Percentiles rank a stretch among this genome's conserved stretches.
Conservation (phyloP, 2,797 vertebrate species). For the Cossypha heuglini region DNA sequence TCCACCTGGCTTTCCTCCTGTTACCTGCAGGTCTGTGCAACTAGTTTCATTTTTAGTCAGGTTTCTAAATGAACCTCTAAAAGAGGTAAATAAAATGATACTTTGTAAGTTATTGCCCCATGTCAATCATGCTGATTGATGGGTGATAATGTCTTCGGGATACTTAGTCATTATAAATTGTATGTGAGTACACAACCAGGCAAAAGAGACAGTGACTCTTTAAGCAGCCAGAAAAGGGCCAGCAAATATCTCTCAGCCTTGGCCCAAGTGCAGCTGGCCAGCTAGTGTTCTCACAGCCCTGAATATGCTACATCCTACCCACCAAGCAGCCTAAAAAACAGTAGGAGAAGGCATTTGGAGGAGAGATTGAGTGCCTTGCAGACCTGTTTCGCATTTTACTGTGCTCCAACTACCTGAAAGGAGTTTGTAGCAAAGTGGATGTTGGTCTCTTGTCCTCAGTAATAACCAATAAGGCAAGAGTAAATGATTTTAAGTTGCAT, state of each 20-base stretch:
- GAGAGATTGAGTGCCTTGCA: background rate
- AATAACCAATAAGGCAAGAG: background rate
- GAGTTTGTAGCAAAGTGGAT: background rate
- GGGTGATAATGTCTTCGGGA: background rate
- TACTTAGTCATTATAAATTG: background rate
- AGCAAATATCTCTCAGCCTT: background rate
- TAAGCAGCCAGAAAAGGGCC: background rate
- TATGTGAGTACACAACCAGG: background rate
- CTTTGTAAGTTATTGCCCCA: background rate
- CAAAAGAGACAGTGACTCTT: background rate
- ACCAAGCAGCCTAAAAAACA: background rate
- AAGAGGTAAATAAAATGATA: background rate
- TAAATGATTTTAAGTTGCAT: background rate
- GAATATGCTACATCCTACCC: background rate
- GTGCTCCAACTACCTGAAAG: background rate
- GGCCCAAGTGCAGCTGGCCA: background rate
- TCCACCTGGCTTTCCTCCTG: background rate
- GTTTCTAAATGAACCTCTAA: background rate
- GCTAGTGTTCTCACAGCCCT: background rate
- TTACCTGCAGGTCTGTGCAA: background rate
- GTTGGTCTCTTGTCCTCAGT: background rate
- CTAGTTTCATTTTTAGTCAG: background rate
- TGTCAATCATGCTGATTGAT: background rate
- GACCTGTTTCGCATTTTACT: background rate
- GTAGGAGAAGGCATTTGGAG: background rate